These are phyloP conservation scores for Temnothorax longispinosus DNA, from an alignment of 1,140 invertebrate species.

Conservation along the genomic window DNA sequence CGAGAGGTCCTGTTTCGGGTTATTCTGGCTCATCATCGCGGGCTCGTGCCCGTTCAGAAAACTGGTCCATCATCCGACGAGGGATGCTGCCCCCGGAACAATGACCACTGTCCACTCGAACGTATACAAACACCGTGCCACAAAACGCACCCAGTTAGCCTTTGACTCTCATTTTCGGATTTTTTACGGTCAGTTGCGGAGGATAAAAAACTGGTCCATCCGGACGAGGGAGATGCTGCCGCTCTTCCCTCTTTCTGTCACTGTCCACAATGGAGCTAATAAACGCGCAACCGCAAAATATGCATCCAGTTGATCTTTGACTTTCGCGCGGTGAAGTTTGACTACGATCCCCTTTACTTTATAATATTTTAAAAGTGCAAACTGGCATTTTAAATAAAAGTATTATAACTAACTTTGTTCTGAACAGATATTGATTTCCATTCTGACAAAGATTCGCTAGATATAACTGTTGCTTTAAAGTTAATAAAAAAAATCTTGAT, in stretches of 20 bases:
- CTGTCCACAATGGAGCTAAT: conserved; percentile 56
- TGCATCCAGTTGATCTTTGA: conserved; percentile 69
- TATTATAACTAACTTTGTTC: background rate
- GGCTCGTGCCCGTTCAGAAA: conserved; percentile 67
- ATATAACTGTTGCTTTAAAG: background rate
- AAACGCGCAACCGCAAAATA: conserved; percentile 61
- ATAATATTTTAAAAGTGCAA: conserved; percentile 15
- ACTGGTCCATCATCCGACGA: conserved; percentile 80
- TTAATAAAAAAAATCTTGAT: background rate
- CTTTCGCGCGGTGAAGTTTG: conserved; percentile 27
- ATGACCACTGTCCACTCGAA: conserved; percentile 82
- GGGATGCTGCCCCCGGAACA: conserved; percentile 79
- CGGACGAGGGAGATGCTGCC: conserved; percentile 67
- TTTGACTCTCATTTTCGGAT: conserved; percentile 76
- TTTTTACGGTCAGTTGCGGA: conserved; percentile 62
- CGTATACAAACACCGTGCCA: conserved; percentile 71
- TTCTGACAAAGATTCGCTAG: background rate
- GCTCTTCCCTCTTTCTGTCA: conserved; percentile 44
- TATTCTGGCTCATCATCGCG: conserved; percentile 37
- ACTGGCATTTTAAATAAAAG: background rate
- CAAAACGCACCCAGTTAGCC: conserved; percentile 81
- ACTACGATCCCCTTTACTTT: background rate
- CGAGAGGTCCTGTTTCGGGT: conserved; percentile 75
- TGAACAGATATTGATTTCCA: background rate
- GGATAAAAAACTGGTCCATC: conserved; percentile 68